Conservation (phyloP, 2,797 vertebrate genomes). For the Spinus olivaceus region DNA sequence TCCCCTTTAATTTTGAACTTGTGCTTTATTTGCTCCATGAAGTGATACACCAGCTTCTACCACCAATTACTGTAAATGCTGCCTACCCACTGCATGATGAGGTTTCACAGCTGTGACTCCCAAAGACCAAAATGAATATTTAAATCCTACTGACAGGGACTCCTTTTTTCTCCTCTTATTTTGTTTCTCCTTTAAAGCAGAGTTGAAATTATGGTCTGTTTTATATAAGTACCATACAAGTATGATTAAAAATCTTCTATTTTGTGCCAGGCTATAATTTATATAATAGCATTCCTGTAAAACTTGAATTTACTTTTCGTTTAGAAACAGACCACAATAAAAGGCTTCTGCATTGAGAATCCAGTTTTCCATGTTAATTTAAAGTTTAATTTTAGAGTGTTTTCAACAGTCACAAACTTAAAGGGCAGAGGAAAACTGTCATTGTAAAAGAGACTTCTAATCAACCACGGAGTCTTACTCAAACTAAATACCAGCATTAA, state of each 20-base stretch:
- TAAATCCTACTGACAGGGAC: neutral
- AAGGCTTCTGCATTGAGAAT: neutral
- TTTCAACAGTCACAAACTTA: neutral
- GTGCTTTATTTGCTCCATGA: neutral
- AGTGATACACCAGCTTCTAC: neutral
- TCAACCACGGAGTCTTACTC: neutral
- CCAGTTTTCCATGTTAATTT: neutral
- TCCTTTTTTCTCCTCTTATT: neutral
- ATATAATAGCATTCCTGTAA: constrained; percentile 33
- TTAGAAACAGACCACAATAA: constrained; percentile 17
- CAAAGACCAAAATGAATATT: neutral
- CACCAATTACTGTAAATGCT: neutral
- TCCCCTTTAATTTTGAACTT: neutral
- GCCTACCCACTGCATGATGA: neutral
- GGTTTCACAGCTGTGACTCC: neutral
- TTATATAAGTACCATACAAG: neutral
- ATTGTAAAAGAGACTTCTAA: constrained; percentile 23
- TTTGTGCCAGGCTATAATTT: constrained; percentile 29
- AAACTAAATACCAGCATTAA: constrained; percentile 25
- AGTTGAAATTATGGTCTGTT: neutral
- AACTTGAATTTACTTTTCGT: constrained; percentile 41
- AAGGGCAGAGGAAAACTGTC: constrained; percentile 6
- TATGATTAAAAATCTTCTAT: neutral
- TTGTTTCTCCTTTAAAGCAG: neutral
- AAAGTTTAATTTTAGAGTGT: constrained; percentile 1